Conservation (phyloP, 2,113 vertebrate genomes). For the Addax nasomaculatus region DNA sequence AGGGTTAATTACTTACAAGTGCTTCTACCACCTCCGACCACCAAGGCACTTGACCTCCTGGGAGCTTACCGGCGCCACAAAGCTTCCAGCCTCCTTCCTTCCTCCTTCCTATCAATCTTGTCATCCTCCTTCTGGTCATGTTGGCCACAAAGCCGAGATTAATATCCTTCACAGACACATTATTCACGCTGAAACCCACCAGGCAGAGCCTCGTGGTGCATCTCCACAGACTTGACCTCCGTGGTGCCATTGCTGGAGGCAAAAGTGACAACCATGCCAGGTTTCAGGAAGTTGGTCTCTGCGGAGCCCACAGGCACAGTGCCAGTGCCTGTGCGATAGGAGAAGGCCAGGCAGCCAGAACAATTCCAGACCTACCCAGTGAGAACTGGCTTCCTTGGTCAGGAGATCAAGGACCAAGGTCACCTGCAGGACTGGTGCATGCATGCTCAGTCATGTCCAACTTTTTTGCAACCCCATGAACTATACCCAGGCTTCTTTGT, state of each 20-base stretch:
- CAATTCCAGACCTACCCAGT: neutral
- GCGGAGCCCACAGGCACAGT: neutral
- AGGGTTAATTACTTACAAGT: neutral
- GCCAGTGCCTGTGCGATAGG: neutral
- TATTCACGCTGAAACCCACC: constrained; percentile 24
- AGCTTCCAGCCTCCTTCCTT: neutral
- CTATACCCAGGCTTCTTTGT: neutral
- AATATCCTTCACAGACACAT: constrained; percentile 48
- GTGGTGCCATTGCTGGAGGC: constrained; percentile 14
- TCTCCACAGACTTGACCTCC: constrained; percentile 40
- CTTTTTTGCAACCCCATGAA: neutral
- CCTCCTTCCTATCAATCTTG: neutral
- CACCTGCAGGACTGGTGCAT: neutral
- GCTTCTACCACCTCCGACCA: neutral
- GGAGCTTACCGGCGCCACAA: neutral
- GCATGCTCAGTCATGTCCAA: accelerated
- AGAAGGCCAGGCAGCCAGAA: neutral
- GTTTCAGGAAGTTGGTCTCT: constrained; percentile 50
- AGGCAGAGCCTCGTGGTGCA: constrained; percentile 33
- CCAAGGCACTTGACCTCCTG: neutral
- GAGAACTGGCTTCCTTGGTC: neutral
- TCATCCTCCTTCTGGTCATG: neutral
- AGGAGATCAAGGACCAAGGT: neutral
- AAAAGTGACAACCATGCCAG: constrained; percentile 48
- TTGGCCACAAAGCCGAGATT: neutral